Conservation (phyloP, 2,113 vertebrate genomes). For the Heloderma charlesbogerti region DNA sequence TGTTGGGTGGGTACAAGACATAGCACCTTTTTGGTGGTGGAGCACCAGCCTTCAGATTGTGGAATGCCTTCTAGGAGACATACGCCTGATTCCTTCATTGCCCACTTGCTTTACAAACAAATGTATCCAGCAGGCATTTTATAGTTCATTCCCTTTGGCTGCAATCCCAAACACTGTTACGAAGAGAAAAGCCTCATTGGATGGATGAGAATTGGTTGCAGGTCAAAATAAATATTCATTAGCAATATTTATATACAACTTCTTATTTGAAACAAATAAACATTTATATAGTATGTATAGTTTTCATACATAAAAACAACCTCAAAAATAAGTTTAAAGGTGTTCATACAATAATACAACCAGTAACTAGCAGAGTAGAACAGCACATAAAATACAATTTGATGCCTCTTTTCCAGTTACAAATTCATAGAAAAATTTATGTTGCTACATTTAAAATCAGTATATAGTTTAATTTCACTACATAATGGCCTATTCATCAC, state of each 20-base stretch:
- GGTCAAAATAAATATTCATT: neutral
- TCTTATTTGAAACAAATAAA: neutral
- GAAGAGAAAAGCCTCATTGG: neutral
- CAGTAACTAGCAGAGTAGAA: neutral
- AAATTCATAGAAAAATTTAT: slow-evolving; percentile 29
- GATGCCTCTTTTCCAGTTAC: neutral
- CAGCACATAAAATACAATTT: neutral
- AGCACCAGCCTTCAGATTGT: neutral
- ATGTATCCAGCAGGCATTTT: neutral
- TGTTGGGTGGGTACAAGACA: neutral
- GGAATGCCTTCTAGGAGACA: too few relatives aligned
- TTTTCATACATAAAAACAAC: neutral
- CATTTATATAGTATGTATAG: neutral
- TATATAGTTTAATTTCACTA: slow-evolving; percentile 31
- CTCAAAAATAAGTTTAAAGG: neutral
- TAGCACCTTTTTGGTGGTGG: neutral
- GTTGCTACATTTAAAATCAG: slow-evolving; percentile 54
- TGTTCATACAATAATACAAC: neutral
- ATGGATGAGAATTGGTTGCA: neutral
- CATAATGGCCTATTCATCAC: slow-evolving; percentile 39
- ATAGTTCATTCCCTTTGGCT: neutral
- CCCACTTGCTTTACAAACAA: neutral
- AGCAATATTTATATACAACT: too few relatives aligned
- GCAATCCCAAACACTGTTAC: neutral
- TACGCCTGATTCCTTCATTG: neutral